Conservation (phyloP, 2,888 invertebrate species). For the Proisotoma minuta region DNA sequence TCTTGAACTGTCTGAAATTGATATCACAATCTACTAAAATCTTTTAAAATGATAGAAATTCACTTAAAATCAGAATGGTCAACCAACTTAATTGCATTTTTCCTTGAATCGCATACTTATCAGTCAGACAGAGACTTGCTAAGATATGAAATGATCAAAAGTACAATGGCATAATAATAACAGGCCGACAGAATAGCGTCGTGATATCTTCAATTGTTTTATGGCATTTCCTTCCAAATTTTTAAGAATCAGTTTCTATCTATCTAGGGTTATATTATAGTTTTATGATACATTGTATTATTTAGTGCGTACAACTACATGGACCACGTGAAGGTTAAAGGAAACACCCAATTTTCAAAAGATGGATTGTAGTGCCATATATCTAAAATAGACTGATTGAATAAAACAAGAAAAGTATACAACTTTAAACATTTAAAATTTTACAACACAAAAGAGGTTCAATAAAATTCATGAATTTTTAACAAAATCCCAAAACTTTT, state of each 20-base stretch:
- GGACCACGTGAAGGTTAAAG: too few species aligned
- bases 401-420: not conserved
- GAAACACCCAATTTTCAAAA: not conserved
- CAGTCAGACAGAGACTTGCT: too few species aligned
- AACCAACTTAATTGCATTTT: too few species aligned
- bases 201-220: not conserved
- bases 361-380: not conserved
- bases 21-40: too few species aligned
- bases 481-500: slow-evolving; percentile 4
- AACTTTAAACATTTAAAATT: slow-evolving; percentile 6
- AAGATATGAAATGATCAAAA: too few species aligned
- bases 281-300: not conserved
- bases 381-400: not conserved
- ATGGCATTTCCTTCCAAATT: not conserved
- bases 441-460: not conserved
- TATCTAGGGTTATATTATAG: not conserved
- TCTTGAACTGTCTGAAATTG: too few species aligned
- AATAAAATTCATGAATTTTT: not conserved
- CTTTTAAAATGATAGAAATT: too few species aligned
- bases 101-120: too few species aligned
- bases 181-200: too few species aligned
- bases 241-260: not conserved
- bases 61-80: too few species aligned
- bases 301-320: not conserved
- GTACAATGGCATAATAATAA: too few species aligned